phyloP scores from a whole-genome alignment of 2,888 invertebrate species.

The Eucera pruinosa region DNA sequence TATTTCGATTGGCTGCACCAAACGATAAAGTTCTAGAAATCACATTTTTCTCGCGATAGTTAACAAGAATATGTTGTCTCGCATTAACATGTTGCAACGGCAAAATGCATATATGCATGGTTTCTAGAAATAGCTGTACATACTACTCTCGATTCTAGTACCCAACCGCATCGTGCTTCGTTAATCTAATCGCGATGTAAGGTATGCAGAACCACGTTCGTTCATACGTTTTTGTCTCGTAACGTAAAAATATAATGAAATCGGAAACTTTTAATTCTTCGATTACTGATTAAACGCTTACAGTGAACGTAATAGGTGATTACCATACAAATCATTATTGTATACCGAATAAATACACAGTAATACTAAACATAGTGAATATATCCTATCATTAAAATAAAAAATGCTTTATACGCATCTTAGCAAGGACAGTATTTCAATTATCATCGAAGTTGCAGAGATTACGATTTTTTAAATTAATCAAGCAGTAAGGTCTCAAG shows the following conservation, averaged over 20 bases:
- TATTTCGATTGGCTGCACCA: too few relatives aligned
- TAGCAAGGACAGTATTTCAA: neutral
- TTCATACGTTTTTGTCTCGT: slow-evolving; percentile 6
- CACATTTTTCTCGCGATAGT: neutral
- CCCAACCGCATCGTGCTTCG: slow-evolving; percentile 31
- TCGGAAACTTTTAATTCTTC: slow-evolving; percentile 6
- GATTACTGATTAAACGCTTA: neutral
- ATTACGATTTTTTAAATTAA: slow-evolving; percentile 30
- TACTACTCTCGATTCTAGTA: slow-evolving; percentile 31
- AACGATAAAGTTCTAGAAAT: too few relatives aligned
- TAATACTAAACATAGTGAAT: too few relatives aligned
- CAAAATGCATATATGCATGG: slow-evolving; percentile 27
- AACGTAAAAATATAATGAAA: slow-evolving; percentile 16
- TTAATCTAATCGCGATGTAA: slow-evolving; percentile 34
- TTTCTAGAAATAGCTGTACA: slow-evolving; percentile 46
- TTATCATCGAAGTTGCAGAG: slow-evolving; percentile 19
- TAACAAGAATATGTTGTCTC: slow-evolving; percentile 8
- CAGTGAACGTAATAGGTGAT: neutral
- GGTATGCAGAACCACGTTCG: slow-evolving; percentile 44
- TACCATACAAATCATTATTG: too few relatives aligned
- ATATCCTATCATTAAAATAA: neutral
- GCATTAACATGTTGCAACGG: slow-evolving; percentile 26
- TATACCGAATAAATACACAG: too few relatives aligned
- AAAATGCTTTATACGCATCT: neutral
- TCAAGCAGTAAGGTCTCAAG: slow-evolving; percentile 32